Base-by-base conservation (phyloP, 2,113 vertebrate genomes). In the Atractosteus spatula region DNA sequence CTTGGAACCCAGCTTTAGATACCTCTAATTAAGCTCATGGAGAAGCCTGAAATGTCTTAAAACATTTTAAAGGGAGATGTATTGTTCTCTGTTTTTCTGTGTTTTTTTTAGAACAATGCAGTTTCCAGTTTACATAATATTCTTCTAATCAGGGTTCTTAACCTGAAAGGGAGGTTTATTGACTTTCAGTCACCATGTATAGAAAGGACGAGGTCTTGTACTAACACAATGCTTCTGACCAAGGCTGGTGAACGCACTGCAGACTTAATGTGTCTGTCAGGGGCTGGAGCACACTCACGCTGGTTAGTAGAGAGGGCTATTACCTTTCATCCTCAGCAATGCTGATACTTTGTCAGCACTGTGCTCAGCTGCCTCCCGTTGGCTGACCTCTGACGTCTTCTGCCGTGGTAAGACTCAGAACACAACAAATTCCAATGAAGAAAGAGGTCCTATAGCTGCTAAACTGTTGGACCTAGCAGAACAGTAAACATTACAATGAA, bases 1-100 rank as follows among this genome's bases (percentile, higher is more conserved):
- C 47, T 68, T 68, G 66, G 56, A 47, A 17, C 55, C 41, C 42
- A 68, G 56, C 43, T 68, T 67, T 67, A 62, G 54, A 17, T 54
- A 17, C 16, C 16, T 66, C 68, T 74, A 68, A 74, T 74, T 74
- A 74, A 54, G 45, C 57, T 57, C 29, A 16, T 45, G 62, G 72
- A 16, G 72, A 74, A 45, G 44, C 63, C 71, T 66, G 16, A 66
- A 55, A 68, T 68, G 51, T 74, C 61, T 74, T 68, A 56, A 62
- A 41, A 68, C 55, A 68, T 61, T 51, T 65, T 57, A 29, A 42
- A 14, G 29, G 16, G 51, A 43, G 47, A 5, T 7, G 47, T 51
- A 51, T 51, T 51, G 47, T 51, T 51, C 10, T 5, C 47, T 51
- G 47, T 51, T 10, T 7, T 51, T 5, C 10, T 51, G 5, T 51